Conservation (phyloP, 2,113 vertebrate genomes). For the Halcyon senegalensis region DNA sequence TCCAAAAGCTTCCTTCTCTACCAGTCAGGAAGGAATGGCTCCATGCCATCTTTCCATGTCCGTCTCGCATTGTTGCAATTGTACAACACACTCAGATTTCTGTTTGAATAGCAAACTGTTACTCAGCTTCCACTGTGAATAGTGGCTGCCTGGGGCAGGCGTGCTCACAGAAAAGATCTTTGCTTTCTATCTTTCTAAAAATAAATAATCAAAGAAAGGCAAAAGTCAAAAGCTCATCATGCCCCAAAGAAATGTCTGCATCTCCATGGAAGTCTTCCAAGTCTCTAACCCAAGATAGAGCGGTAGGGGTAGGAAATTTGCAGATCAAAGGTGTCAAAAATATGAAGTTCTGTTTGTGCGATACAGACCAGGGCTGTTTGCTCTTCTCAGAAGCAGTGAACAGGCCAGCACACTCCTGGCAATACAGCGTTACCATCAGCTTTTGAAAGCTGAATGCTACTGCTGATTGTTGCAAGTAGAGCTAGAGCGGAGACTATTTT, state of each 20-base stretch:
- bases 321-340: slow-evolving; percentile 4
- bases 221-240: slow-evolving; percentile 35
- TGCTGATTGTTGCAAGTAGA: not conserved
- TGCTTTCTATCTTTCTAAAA: slow-evolving; percentile 45
- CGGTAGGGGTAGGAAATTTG: not conserved
- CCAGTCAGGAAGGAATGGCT: not conserved
- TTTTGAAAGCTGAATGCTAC: slow-evolving; percentile 13
- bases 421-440: not conserved
- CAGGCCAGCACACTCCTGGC: not conserved
- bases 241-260: slow-evolving; percentile 32
- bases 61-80: not conserved
- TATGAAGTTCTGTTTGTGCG: not conserved
- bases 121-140: slow-evolving; percentile 45
- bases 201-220: slow-evolving; percentile 58
- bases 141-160: slow-evolving; percentile 43
- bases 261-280: slow-evolving; percentile 18
- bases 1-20: not conserved
- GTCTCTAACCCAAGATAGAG: not conserved
- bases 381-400: not conserved
- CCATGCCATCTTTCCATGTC: not conserved
- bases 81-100: slow-evolving; percentile 19
- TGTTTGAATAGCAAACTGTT: slow-evolving; percentile 56
- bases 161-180: slow-evolving; percentile 8
- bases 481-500: not conserved
- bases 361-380: slow-evolving; percentile 19